These are phyloP conservation scores for Ctenodactylus gundi DNA, from an alignment of 2,113 vertebrate genomes.

Conservation along the genomic window DNA sequence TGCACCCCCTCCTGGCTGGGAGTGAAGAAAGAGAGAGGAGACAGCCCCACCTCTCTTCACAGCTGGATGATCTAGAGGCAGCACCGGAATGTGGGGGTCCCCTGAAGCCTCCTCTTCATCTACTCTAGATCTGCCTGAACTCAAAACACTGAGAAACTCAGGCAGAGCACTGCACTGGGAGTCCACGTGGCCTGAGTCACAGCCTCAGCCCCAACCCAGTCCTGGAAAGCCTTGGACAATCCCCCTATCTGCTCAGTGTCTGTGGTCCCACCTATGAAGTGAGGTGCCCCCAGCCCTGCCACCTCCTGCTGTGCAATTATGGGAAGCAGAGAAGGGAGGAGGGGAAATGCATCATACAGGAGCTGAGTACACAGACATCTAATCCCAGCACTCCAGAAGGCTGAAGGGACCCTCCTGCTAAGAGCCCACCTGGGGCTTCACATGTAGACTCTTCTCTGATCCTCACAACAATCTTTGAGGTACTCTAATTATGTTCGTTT, in stretches of 20 bases:
- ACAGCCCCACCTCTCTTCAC: neutral
- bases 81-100: neutral
- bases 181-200: neutral
- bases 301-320: neutral
- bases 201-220: neutral
- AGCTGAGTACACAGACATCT: too few relatives aligned
- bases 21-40: neutral
- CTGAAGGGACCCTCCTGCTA: too few relatives aligned
- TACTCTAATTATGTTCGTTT: constrained; percentile 1
- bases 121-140: neutral
- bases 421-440: neutral
- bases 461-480: neutral
- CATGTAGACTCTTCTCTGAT: neutral
- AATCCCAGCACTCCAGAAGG: neutral
- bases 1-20: neutral
- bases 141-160: neutral
- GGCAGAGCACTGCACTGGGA: neutral
- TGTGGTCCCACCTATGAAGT: neutral
- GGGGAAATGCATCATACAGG: neutral
- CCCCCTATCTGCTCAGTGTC: neutral
- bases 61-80: accelerated
- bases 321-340: neutral
- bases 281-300: neutral
- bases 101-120: neutral
- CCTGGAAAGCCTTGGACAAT: neutral